Conservation (phyloP, 2,888 invertebrate genomes). For the Ypsolopha sequella region DNA sequence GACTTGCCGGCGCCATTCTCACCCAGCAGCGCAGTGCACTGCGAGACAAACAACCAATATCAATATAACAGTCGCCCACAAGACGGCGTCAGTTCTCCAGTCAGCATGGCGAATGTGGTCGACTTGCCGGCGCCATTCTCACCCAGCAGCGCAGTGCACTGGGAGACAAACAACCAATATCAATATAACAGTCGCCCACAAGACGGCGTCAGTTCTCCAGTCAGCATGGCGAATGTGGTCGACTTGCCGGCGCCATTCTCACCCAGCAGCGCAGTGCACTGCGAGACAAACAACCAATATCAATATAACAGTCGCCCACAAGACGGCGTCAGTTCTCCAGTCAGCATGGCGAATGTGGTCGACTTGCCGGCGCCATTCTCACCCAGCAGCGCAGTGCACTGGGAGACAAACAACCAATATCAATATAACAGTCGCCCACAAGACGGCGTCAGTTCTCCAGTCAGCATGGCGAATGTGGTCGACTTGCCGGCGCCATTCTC, state of each 20-base stretch:
- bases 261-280: constrained; percentile 88
- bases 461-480: constrained; percentile 83
- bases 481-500: constrained; percentile 94
- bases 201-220: constrained; percentile 71
- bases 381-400: constrained; percentile 83
- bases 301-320: constrained; percentile 63
- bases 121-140: constrained; percentile 94
- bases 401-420: background rate
- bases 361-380: constrained; percentile 94
- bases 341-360: constrained; percentile 83
- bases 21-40: constrained; percentile 88
- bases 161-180: no score
- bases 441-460: constrained; percentile 71
- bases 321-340: constrained; percentile 71
- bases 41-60: no score
- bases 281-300: no score
- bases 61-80: constrained; percentile 63
- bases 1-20: constrained; percentile 94
- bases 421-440: constrained; percentile 49
- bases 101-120: constrained; percentile 83
- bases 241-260: constrained; percentile 94
- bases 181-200: constrained; percentile 63
- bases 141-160: constrained; percentile 88
- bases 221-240: constrained; percentile 83
- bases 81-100: constrained; percentile 71